Base-by-base conservation (phyloP, 2,888 invertebrate genomes). In the Melanchra persicariae region DNA sequence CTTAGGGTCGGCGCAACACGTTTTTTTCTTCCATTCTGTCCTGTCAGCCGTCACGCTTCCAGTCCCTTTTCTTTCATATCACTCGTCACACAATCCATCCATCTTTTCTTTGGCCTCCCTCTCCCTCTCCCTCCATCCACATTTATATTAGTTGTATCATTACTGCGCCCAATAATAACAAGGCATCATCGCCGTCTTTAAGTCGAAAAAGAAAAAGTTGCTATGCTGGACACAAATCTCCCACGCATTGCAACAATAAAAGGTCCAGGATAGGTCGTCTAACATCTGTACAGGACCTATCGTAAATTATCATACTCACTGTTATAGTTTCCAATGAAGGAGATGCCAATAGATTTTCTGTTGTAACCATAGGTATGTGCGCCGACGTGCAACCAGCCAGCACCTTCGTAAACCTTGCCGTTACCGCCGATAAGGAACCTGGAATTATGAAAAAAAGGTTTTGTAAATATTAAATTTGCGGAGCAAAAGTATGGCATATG, bases 401-500 rank as follows among this genome's bases (percentile, higher is more conserved):
- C 88, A 7, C 97, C 97, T 91, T 97, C 97, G 79, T 97, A 97
- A 12, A 97, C 92, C 30, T 96, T 94, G 15, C 97, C 97, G 85
- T 97, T 97, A 52, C 96, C 96, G 2, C 97, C 97, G 65, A 97
- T 93, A 65, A 97, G 77, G 74, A 97, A 97, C 66, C 97, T 97
- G 74, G 15, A 88, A 85, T 60, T 59, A 15, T 40, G 51, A 19
- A 17, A 26, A 52, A 6, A 15, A 54, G 0, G 1, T 17, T 12
- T 17, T 43, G 1, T 19, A 47, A 51, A 26, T 1, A 1, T 17
- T 30, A 0, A 26, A 26, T 8, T 52, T 54, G 15, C 9, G 1
- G n/a, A 30, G 4, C 30, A 2, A 30, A 30, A 2, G 30, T 6
- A 30, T 30, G 43, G 43, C 17, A 43, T 17, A 54, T 37, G 12